These are phyloP conservation scores for Phalacrocorax brasilianus DNA, from an alignment of 2,113 vertebrate species.

Conservation along the genomic window DNA sequence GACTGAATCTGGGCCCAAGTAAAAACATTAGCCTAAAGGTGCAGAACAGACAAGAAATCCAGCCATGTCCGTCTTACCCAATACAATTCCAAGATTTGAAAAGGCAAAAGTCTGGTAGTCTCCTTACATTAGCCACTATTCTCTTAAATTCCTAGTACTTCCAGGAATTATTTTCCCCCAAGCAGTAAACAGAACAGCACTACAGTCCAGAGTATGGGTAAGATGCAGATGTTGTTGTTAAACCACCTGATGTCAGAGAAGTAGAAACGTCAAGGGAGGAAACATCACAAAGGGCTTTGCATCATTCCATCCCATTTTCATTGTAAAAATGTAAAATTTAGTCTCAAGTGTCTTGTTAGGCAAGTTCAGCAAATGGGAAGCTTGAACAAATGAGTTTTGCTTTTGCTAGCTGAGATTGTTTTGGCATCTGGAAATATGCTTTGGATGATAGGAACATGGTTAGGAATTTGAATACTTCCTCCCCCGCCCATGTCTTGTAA, in stretches of 20 bases:
- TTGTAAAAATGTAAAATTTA: slow-evolving; percentile 48
- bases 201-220: background rate
- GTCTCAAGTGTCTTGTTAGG: slow-evolving; percentile 65
- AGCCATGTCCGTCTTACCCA: fast-evolving
- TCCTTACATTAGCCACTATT: background rate
- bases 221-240: background rate
- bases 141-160: background rate
- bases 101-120: background rate
- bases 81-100: background rate
- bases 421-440: slow-evolving; percentile 41
- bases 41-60: background rate
- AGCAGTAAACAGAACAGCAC: background rate
- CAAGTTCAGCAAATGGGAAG: slow-evolving; percentile 48
- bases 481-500: background rate
- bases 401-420: slow-evolving; percentile 47
- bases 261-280: background rate
- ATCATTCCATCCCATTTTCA: slow-evolving; percentile 50
- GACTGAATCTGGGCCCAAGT: background rate
- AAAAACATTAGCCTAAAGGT: background rate
- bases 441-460: background rate
- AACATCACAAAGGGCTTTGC: slow-evolving; percentile 2
- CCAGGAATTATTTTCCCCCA: background rate
- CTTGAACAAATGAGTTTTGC: slow-evolving; percentile 40
- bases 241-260: slow-evolving; percentile 3
- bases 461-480: background rate